Base-by-base conservation (phyloP, 53 echinoderm and acorn worm genomes). In the Echinometra lucunter region DNA sequence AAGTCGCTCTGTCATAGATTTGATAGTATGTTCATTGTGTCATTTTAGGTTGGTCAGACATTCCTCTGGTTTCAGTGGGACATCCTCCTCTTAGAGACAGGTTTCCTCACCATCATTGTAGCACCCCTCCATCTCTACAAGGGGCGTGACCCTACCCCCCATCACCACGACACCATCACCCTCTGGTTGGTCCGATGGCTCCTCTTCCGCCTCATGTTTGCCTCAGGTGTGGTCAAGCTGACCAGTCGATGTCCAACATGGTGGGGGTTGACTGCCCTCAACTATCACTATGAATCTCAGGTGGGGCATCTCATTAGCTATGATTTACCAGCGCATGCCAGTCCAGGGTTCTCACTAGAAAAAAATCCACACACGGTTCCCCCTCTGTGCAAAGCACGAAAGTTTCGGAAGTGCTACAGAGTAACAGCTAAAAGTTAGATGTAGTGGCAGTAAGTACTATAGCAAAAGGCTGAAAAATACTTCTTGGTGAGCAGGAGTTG, bases 21-120 rank as follows among this genome's bases (percentile, higher is more conserved):
- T 53, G 13, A 53, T 53, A 53, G 53, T 53, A 11, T 4, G 8
- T 53, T 9, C 13, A 53, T 53, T 53, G 53, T 53, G 8, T 53
- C 53, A 53, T 53, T 38, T 38, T 90, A 98, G 99, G 97, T 97
- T 87, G 99, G 99, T 38, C 99, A 98, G 74, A 98, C 95, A 13
- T 98, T 98, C 94, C 97, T 98, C 5, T 98, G 98, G 99, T 98
- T 95, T 34, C 99, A 98, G 88, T 98, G 99, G 99, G 99, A 98
- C 93, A 98, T 97, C 25, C 97, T 98, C 6, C 95, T 98, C 63
- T 91, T 98, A 0, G 99, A 98, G 74, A 90, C 97, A 0, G 99
- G 99, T 12, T 97, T 98, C 91, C 97, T 98, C 63, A 98, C 99
- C 91, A 97, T 98, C 60, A 91, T 98, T 1, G 96, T 97, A 0